Evolutionary conservation across 2,888 invertebrate genomes (phyloP), one percentile per base, ranked within the genome.

Genomic region (Xestoiulus laeticollis): DNA sequence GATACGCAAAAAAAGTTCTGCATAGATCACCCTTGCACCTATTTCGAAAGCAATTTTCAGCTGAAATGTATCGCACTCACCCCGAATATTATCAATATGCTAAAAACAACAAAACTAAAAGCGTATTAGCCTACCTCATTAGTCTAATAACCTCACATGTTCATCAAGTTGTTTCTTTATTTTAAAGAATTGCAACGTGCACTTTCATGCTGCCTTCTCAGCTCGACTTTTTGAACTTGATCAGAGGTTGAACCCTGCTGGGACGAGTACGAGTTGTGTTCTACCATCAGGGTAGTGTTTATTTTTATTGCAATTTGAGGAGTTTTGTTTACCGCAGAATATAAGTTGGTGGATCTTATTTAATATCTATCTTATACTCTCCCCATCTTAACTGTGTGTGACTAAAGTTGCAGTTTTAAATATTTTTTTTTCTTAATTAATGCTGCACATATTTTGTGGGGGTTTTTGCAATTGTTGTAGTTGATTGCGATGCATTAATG

Each of bases 91-190:
- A 68, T 68, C 22, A 68, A 68, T 68, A 22, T 68, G 68, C 68
- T 68, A 68, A 68, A 38, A 68, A 68, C 68, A 22, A 68, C 68
- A 48, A 12, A 38, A 38, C 38, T 38, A 38, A 68, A 68, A 68
- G 22, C 68, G 68, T 68, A 68, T 68, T 68, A 68, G 68, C 68
- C 68, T 68, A 68, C 68, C 68, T 68, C 68, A 68, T 68, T 68
- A 68, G 68, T 68, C 68, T 26, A 26, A 26, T 68, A 68, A 68
- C 68, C 68, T 68, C 68, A 68, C 68, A 68, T 22, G 68, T 68
- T 68, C 68, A 68, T 22, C 68, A 68, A 68, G 68, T 19, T n/a
- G n/a, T n/a, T 68, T 68, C 19, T 48, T 68, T 53, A 3, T 53
- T 68, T 68, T 68, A 22, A 68, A 48, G 16, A 68, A 68, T 68